A percentile compares a stretch with the other conserved stretches of the same genome.
Evolutionary conservation across 2,797 vertebrate genomes (phyloP).

Genomic region (Morus bassanus): DNA sequence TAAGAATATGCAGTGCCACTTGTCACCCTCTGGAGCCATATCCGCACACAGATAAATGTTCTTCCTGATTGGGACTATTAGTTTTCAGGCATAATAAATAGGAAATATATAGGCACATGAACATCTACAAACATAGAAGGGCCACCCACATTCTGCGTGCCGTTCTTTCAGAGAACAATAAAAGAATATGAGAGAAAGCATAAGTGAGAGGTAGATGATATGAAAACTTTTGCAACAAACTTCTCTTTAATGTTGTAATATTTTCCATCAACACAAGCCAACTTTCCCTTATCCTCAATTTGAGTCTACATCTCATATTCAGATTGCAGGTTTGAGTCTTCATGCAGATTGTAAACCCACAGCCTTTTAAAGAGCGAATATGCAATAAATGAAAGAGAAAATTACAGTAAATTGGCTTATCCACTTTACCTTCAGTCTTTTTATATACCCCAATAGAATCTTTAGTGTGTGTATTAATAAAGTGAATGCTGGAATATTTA

Average conservation of each 20-base stretch:
- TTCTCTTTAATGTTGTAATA: background rate
- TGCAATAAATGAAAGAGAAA: background rate
- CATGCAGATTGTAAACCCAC: background rate
- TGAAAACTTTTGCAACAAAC: background rate
- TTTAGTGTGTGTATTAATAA: background rate
- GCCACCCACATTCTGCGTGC: background rate
- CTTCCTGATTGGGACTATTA: background rate
- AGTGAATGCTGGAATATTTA: background rate
- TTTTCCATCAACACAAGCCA: background rate
- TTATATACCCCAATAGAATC: background rate
- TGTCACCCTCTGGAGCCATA: background rate
- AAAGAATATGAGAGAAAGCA: background rate
- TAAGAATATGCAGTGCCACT: background rate
- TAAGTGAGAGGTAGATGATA: background rate
- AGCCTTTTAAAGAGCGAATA: background rate
- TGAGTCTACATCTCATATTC: background rate
- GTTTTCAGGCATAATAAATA: background rate
- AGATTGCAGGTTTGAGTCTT: background rate
- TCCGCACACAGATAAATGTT: background rate
- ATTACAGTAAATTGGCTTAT: background rate
- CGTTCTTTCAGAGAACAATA: background rate
- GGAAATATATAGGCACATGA: accelerated
- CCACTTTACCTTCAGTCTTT: background rate
- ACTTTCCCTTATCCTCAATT: background rate
- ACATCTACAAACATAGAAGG: background rate